Percentiles rank a stretch among this genome's conserved stretches.
Conservation (phyloP, 2,113 vertebrate genomes). For the Thalassarche chlororhynchos region DNA sequence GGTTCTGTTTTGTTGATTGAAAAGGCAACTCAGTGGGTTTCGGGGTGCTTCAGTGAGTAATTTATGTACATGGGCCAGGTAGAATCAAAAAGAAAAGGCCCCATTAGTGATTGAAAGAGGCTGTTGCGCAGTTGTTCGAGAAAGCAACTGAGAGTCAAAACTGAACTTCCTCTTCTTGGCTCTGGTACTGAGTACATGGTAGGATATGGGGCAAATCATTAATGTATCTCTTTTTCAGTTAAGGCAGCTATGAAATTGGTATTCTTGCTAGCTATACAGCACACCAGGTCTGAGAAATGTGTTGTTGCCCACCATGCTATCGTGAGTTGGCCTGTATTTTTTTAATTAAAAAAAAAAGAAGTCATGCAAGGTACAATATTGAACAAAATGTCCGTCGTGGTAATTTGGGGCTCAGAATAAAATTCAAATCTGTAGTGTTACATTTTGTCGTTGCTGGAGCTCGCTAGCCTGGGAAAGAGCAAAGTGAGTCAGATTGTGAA, state of each 20-base stretch:
- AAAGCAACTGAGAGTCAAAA: conserved; percentile 19
- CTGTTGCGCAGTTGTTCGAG: neutral
- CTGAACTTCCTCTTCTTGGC: conserved; percentile 26
- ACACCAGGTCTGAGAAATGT: neutral
- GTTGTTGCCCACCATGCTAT: neutral
- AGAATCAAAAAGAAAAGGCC: neutral
- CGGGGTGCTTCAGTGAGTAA: neutral
- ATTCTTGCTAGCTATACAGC: neutral
- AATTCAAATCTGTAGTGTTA: neutral
- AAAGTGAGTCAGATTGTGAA: conserved; percentile 21
- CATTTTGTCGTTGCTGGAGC: neutral
- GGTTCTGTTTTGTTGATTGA: neutral
- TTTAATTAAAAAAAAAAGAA: neutral
- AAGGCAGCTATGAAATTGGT: neutral
- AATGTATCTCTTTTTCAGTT: neutral
- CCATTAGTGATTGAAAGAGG: neutral
- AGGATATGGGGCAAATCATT: neutral
- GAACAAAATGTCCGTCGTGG: neutral
- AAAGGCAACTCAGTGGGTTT: neutral
- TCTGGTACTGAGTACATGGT: neutral
- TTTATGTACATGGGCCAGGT: neutral
- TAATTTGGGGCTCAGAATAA: neutral
- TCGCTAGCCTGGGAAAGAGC: neutral
- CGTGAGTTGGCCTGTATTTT: neutral
- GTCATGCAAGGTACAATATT: neutral